Conservation (phyloP, 2,888 invertebrate genomes). For the Drosophila mimica region DNA sequence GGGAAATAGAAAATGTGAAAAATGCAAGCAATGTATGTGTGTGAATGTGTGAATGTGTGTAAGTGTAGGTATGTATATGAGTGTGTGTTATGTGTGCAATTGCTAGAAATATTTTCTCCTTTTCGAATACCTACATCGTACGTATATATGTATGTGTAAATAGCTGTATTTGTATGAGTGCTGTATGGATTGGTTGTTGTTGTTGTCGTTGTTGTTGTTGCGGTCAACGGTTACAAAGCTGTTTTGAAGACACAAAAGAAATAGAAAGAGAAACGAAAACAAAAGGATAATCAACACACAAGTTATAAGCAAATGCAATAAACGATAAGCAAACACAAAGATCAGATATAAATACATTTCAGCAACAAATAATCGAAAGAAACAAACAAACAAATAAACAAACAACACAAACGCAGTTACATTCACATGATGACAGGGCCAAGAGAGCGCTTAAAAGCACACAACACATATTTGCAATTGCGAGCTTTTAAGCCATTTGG, state of each 20-base stretch:
- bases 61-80: background rate
- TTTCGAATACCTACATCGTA: constrained; percentile 37
- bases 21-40: constrained; percentile 46
- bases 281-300: constrained; percentile 51
- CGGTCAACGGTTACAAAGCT: constrained; percentile 73
- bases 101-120: constrained; percentile 14
- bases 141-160: constrained; percentile 6
- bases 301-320: constrained; percentile 34
- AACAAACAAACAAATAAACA: constrained; percentile 8
- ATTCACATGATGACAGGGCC: background rate
- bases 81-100: background rate
- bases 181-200: constrained; percentile 22
- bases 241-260: constrained; percentile 59
- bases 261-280: constrained; percentile 46
- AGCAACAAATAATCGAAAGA: constrained; percentile 7
- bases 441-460: constrained; percentile 34
- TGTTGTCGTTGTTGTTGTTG: constrained; percentile 11
- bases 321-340: constrained; percentile 32
- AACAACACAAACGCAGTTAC: background rate
- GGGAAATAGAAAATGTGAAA: constrained; percentile 35
- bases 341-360: constrained; percentile 27
- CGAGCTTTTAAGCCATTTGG: constrained; percentile 33
- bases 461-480: constrained; percentile 39
- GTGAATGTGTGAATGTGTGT: constrained; percentile 1
- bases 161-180: constrained; percentile 16